Percentiles rank a stretch among this genome's conserved stretches.
Conservation (phyloP, 2,113 vertebrate species). For the Ammodytes marinus region DNA sequence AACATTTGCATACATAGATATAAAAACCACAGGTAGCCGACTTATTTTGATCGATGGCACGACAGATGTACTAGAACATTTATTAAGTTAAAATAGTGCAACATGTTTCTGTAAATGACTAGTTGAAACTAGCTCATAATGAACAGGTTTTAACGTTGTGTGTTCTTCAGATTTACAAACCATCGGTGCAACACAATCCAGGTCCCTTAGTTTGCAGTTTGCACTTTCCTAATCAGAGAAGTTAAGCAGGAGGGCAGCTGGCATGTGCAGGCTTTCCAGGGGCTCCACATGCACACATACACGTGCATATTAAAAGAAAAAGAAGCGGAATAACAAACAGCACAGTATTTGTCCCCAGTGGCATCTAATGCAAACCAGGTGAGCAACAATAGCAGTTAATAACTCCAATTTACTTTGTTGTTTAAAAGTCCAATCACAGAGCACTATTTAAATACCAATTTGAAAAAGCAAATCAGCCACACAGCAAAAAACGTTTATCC, state of each 20-base stretch:
- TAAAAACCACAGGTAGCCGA: not conserved
- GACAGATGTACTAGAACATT: not conserved
- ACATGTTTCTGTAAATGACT: not conserved
- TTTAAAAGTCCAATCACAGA: conserved; percentile 67
- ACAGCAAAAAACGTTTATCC: conserved; percentile 68
- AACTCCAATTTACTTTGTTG: conserved; percentile 78
- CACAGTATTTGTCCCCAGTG: conserved; percentile 69
- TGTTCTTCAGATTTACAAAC: not conserved
- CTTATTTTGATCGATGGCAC: too few species aligned
- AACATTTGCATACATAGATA: conserved; percentile 21
- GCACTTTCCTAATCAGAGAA: conserved; percentile 10
- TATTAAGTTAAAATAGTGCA: not conserved
- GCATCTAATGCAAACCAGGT: conserved; percentile 76
- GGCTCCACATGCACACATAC: conserved; percentile 39
- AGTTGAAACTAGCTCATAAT: not conserved
- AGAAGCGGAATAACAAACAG: conserved; percentile 66
- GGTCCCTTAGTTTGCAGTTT: conserved; percentile 9
- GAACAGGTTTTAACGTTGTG: too few species aligned
- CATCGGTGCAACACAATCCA: not conserved
- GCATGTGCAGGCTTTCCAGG: conserved; percentile 35
- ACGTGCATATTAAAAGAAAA: conserved; percentile 57
- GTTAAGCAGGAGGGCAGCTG: conserved; percentile 37
- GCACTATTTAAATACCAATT: conserved; percentile 76
- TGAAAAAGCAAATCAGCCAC: conserved; percentile 75
- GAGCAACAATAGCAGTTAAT: conserved; percentile 79